A percentile compares a stretch with the other conserved stretches of the same genome.
Evolutionary conservation across 2,888 invertebrate species (phyloP).

Genomic region (Eudasyphora cyanicolor): DNA sequence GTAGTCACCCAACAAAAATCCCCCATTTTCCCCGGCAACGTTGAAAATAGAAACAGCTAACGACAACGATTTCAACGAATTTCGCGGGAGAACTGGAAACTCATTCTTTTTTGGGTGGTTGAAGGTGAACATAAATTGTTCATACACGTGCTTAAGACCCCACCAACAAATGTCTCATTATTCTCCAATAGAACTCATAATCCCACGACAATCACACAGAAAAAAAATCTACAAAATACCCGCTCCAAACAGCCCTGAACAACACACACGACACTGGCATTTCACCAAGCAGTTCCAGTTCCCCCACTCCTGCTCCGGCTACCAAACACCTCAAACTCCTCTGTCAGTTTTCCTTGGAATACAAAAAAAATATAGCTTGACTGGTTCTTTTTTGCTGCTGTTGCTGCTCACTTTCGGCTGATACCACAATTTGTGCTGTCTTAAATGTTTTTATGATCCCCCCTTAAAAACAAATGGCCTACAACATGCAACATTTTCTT

Average conservation of each 20-base stretch:
- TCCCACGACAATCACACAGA: background rate
- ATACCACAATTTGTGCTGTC: constrained; percentile 2
- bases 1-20: background rate
- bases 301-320: background rate
- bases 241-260: background rate
- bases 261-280: constrained; percentile 7
- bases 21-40: background rate
- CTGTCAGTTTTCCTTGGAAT: no score
- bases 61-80: background rate
- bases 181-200: background rate
- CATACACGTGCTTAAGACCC: constrained; percentile 60
- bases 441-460: constrained; percentile 30
- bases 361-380: background rate
- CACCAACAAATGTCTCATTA: constrained; percentile 61
- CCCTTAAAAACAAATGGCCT: constrained; percentile 26
- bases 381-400: background rate
- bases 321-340: no score
- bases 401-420: background rate
- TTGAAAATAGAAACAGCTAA: constrained; percentile 9
- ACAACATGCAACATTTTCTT: constrained; percentile 26
- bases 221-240: background rate
- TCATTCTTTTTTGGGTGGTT: background rate
- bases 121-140: constrained; percentile 53
- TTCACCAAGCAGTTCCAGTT: background rate
- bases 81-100: background rate